Conservation (phyloP, 2,888 invertebrate species). For the Apocheima hispidaria region DNA sequence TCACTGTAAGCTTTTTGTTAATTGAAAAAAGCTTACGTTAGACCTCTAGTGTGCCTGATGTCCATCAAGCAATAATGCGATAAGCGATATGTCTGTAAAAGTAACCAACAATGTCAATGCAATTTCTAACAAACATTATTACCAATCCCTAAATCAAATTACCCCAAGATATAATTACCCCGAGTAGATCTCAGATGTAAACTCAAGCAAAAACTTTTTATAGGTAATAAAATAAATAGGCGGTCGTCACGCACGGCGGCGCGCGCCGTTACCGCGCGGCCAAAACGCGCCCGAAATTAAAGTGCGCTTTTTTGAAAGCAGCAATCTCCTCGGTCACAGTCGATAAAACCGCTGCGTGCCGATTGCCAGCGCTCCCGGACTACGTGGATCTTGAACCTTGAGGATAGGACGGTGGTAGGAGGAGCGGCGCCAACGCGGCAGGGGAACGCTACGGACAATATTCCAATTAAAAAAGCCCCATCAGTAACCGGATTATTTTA, state of each 20-base stretch:
- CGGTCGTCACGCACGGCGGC: slow-evolving; percentile 76
- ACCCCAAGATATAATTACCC: slow-evolving; percentile 35
- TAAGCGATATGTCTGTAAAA: too few species aligned
- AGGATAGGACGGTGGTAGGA: slow-evolving; percentile 1
- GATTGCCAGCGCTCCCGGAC: slow-evolving; percentile 67
- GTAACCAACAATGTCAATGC: not conserved
- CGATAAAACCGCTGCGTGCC: slow-evolving; percentile 83
- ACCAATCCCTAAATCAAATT: slow-evolving; percentile 39
- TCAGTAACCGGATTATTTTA: too few species aligned
- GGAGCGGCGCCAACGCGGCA: slow-evolving; percentile 8
- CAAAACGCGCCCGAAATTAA: slow-evolving; percentile 80
- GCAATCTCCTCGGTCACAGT: slow-evolving; percentile 78
- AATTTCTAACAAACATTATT: slow-evolving; percentile 5
- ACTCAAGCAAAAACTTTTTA: slow-evolving; percentile 68
- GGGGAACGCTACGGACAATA: not conserved
- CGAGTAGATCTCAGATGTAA: slow-evolving; percentile 43
- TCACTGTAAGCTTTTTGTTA: too few species aligned
- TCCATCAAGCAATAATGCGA: too few species aligned
- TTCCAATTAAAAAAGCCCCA: too few species aligned
- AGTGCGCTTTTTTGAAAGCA: slow-evolving; percentile 81
- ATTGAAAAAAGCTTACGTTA: too few species aligned
- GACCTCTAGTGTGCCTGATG: too few species aligned
- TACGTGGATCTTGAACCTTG: slow-evolving; percentile 47
- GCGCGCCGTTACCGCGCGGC: slow-evolving; percentile 62
- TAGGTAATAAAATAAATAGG: slow-evolving; percentile 82